A percentile compares a stretch with the other conserved stretches of the same genome.
phyloP scores from a whole-genome alignment of 2,113 vertebrate species.

The Corynorhinus townsendii region DNA sequence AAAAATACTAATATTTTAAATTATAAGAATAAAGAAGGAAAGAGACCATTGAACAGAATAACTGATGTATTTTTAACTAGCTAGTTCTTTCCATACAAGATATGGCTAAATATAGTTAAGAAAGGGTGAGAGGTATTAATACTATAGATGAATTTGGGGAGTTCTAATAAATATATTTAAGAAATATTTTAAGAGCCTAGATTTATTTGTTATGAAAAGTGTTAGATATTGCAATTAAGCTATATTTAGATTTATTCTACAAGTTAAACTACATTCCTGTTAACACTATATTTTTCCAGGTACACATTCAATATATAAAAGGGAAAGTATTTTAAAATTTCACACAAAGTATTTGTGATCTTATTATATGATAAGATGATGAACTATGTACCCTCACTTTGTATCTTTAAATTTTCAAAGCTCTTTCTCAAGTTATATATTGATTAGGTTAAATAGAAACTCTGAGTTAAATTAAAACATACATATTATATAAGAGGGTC shows the following conservation, averaged over 20 bases:
- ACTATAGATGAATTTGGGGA: not conserved
- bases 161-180: not conserved
- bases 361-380: not conserved
- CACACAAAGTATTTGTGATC: not conserved
- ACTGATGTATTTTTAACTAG: not conserved
- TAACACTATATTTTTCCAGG: not conserved
- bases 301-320: not conserved
- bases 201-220: not conserved
- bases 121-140: not conserved
- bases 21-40: not conserved
- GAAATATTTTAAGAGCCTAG: not conserved
- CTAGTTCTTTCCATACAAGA: not conserved
- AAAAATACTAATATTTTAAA: not conserved
- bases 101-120: not conserved
- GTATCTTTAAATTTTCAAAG: conserved; percentile 35
- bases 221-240: not conserved
- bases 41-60: not conserved
- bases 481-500: conserved; percentile 41
- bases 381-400: not conserved
- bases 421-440: not conserved
- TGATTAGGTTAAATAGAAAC: conserved; percentile 29
- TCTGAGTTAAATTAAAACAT: conserved; percentile 54
- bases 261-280: not conserved
- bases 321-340: conserved; percentile 33
- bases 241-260: not conserved